Evolutionary conservation across 2,113 vertebrate genomes (phyloP), one percentile per base, ranked within the genome.

Genomic region (Podiceps cristatus): DNA sequence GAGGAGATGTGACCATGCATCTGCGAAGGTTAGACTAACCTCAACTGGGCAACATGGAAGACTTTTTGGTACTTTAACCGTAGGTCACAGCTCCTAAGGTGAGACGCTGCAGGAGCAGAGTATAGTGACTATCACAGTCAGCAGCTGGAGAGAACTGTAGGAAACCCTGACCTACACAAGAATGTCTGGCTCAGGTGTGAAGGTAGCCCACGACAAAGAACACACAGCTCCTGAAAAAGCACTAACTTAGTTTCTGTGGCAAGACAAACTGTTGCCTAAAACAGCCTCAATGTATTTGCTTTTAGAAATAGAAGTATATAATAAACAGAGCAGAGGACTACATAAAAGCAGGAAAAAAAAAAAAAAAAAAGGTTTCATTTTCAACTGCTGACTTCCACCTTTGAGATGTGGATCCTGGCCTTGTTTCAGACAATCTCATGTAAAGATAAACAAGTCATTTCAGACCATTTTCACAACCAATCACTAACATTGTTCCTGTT

Each of bases 191-290:
- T 33, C 35, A 62, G 0, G 0, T 3, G 19, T 31, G 37, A 78
- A 68, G 35, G 25, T 4, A 42, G 29, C 22, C 16, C 37, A 74
- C 16, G 24, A 37, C 47, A 53, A 73, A 33, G n/a, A 76, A 28
- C 18, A 31, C 0, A 0, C 45, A 66, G 16, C 33, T 83, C 0
- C 0, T 22, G 24, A 60, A 18, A 73, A 59, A 62, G 40, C 60
- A 49, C 7, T 23, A 55, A 18, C 53, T 72, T 35, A 13, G n/a
- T 33, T 40, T 29, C 23, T 11, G 31, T 7, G 37, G 25, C 35
- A 56, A 33, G 47, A 28, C 35, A 60, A 29, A n/a, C 47, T 44
- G 40, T 35, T 89, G 22, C n/a, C 53, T 50, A 23, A 28, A 67
- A 42, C 19, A 35, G 13, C 11, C 20, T 27, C 47, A 3, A 56